Conservation (phyloP, 2,113 vertebrate genomes). For the Malaclemys terrapin region DNA sequence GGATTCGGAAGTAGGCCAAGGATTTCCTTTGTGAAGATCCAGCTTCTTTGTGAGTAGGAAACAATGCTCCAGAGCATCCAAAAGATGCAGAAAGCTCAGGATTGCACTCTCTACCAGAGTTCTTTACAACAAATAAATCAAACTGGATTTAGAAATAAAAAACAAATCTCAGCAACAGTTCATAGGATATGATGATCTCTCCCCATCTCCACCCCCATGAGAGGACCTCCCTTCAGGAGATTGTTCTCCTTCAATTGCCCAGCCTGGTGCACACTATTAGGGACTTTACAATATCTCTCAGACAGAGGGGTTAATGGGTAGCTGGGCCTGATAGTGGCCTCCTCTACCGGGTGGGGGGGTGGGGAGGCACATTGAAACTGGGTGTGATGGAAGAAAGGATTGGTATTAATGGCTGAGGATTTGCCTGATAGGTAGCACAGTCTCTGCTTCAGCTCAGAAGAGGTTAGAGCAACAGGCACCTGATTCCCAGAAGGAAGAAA, state of each 20-base stretch:
- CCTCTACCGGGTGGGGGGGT: not conserved
- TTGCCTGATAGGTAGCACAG: not conserved
- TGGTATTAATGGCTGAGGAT: not conserved
- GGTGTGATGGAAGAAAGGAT: not conserved
- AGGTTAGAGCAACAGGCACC: conserved; percentile 44
- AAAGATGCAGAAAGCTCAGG: not conserved
- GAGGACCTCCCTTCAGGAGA: not conserved
- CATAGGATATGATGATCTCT: not conserved
- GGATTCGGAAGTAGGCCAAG: not conserved
- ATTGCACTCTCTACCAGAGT: not conserved
- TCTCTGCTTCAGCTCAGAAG: not conserved
- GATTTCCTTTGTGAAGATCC: not conserved
- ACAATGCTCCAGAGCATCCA: not conserved
- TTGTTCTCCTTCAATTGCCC: not conserved
- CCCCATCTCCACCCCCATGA: not conserved
- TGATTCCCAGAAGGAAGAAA: conserved; percentile 64
- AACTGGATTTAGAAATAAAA: not conserved
- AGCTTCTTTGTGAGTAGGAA: not conserved
- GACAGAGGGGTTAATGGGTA: not conserved
- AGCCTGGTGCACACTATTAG: not conserved
- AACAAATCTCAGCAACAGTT: not conserved
- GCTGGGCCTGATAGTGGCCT: not conserved
- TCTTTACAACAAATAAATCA: not conserved
- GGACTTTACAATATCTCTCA: not conserved
- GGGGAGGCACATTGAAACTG: not conserved